phyloP scores from a whole-genome alignment of 2,888 invertebrate genomes.

The Conomelus anceps region DNA sequence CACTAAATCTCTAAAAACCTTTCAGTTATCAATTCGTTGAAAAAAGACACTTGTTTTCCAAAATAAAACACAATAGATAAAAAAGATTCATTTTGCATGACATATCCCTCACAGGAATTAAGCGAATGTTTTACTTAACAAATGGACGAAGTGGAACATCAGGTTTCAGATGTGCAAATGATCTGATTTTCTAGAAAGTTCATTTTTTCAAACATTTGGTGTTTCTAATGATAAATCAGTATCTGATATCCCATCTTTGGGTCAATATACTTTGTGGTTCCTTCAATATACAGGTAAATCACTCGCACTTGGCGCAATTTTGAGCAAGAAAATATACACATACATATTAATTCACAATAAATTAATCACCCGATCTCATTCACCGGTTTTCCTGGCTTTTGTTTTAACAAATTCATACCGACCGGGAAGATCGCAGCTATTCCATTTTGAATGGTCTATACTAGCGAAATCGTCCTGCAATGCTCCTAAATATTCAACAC shows the following conservation, averaged over 20 bases:
- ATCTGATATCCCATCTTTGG: background rate
- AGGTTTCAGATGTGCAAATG: background rate
- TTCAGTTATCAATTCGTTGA: constrained; percentile 30
- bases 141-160: constrained; percentile 7
- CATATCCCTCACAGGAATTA: background rate
- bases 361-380: background rate
- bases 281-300: background rate
- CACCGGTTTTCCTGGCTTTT: background rate
- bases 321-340: constrained; percentile 5
- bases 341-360: constrained; percentile 2
- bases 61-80: background rate
- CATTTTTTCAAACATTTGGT: background rate
- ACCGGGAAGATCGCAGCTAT: background rate
- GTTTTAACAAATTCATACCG: background rate
- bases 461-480: background rate
- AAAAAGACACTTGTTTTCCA: constrained; percentile 31
- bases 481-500: background rate
- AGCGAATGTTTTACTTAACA: constrained; percentile 3
- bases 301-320: background rate
- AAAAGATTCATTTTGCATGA: background rate
- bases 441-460: background rate
- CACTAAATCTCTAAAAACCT: background rate
- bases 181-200: background rate
- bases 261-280: background rate
- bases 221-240: background rate